Evolutionary conservation across 2,888 invertebrate species (phyloP).

Genomic region (Drosophila tanythrix): DNA sequence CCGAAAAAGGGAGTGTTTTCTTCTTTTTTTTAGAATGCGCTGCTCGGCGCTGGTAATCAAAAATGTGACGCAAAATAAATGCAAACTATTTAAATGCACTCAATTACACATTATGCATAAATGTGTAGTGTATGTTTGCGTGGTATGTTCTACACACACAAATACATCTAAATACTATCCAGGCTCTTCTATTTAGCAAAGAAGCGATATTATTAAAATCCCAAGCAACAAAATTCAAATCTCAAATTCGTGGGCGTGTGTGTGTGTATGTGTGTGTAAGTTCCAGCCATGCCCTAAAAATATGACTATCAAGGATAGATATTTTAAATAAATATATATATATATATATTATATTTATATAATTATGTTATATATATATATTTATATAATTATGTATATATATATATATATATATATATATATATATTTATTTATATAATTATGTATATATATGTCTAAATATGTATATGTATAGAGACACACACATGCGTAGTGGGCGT

Average conservation of each 20-base stretch:
- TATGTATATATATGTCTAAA: background rate
- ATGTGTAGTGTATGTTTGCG: background rate
- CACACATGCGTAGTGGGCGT: conserved; percentile 44
- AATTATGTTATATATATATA: conserved; percentile 1
- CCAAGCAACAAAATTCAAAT: background rate
- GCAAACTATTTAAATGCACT: conserved; percentile 35
- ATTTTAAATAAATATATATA: background rate
- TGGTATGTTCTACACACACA: conserved; percentile 4
- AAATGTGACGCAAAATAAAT: conserved; percentile 23
- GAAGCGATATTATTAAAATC: background rate
- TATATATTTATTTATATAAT: no score
- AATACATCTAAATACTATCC: background rate
- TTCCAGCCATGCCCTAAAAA: conserved; percentile 22
- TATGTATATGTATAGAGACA: conserved; percentile 18
- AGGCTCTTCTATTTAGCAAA: background rate
- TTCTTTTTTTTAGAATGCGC: conserved; percentile 20
- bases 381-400: no score
- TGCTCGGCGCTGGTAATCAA: background rate
- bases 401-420: background rate
- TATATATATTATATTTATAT: conserved; percentile 1
- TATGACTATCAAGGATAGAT: no score
- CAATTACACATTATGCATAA: background rate
- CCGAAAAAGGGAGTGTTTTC: conserved; percentile 56
- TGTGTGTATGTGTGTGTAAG: conserved; percentile 26
- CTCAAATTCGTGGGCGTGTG: conserved; percentile 20